phyloP scores from a whole-genome alignment of 2,797 vertebrate species.

The Cichlasoma orientale region DNA sequence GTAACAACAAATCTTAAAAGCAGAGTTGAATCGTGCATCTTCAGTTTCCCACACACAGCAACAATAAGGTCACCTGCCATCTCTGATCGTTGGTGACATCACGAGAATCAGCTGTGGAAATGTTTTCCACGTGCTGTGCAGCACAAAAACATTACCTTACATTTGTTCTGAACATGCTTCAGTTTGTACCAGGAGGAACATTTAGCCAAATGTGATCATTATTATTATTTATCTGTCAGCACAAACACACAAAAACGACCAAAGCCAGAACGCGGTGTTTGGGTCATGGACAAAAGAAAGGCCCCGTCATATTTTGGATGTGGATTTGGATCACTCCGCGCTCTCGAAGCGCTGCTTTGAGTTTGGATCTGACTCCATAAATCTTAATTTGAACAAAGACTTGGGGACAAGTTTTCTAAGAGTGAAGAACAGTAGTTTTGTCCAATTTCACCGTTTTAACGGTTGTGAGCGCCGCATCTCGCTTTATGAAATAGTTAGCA shows the following conservation, averaged over 20 bases:
- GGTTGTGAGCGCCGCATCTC: not conserved
- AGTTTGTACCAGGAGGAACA: not conserved
- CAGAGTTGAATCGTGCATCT: not conserved
- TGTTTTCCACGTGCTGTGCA: not conserved
- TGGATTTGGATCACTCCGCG: not conserved
- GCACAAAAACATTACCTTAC: not conserved
- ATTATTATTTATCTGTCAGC: not conserved
- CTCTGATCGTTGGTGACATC: not conserved
- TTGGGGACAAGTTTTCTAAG: not conserved
- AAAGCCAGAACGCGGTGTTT: not conserved
- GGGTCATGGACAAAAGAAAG: not conserved
- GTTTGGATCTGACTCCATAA: not conserved
- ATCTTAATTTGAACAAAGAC: not conserved
- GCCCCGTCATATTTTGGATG: not conserved
- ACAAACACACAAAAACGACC: not conserved
- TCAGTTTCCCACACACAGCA: not conserved
- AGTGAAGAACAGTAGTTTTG: not conserved
- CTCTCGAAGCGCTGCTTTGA: not conserved
- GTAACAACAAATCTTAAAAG: too few relatives aligned
- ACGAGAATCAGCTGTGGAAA: not conserved
- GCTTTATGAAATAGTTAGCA: not conserved
- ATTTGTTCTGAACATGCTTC: not conserved
- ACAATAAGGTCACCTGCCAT: not conserved
- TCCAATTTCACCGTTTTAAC: not conserved
- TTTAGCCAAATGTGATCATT: not conserved